phyloP scores from a whole-genome alignment of 2,888 invertebrate genomes.

The Arrhopalites spinosus region DNA sequence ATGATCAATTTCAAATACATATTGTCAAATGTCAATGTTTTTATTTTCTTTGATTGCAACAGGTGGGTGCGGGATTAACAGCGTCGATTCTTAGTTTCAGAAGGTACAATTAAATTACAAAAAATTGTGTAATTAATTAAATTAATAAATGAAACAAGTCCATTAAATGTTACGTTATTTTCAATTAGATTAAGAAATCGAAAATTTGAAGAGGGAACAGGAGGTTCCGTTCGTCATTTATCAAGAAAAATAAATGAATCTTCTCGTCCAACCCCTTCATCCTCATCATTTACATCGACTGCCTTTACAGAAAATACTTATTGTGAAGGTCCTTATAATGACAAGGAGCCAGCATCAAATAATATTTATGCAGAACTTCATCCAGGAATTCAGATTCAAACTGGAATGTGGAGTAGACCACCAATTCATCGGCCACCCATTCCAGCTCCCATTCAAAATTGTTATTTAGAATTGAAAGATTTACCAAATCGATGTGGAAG shows the following conservation, averaged over 20 bases:
- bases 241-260: conserved; percentile 46
- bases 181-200: conserved; percentile 39
- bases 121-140: neutral
- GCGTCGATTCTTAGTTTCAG: conserved; percentile 45
- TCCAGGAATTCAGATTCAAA: conserved; percentile 36
- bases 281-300: conserved; percentile 40
- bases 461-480: conserved; percentile 46
- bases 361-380: conserved; percentile 50
- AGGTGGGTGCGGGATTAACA: conserved; percentile 50
- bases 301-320: conserved; percentile 48
- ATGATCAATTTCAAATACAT: too few relatives aligned
- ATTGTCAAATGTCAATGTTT: too few relatives aligned
- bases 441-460: conserved; percentile 40
- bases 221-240: conserved; percentile 45
- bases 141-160: neutral
- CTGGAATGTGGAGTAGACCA: neutral
- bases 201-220: conserved; percentile 39
- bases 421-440: conserved; percentile 36
- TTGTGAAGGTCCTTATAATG: conserved; percentile 50
- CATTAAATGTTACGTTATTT: neutral
- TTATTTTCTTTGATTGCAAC: too few relatives aligned
- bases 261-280: conserved; percentile 31
- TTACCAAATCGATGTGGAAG: conserved; percentile 35
- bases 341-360: conserved; percentile 37
- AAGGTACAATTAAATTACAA: conserved; percentile 43